A percentile compares a stretch with the other conserved stretches of the same genome.
Evolutionary conservation across 2,888 invertebrate species (phyloP).

Genomic region (Prosapia bicincta): DNA sequence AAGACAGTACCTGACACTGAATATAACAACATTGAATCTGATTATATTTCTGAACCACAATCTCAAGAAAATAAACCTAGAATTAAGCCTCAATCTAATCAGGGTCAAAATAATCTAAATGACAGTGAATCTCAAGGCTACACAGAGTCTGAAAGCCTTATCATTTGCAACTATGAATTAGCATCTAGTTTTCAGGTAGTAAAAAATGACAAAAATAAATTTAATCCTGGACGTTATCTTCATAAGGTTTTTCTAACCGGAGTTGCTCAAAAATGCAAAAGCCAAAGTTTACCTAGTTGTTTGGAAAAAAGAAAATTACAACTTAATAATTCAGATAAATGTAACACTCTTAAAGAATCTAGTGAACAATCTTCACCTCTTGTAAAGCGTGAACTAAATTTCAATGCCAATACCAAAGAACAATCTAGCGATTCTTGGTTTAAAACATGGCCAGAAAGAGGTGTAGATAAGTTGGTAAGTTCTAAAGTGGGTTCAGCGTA

Average conservation of each 20-base stretch:
- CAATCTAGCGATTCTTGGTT: constrained; percentile 46
- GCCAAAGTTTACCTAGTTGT: constrained; percentile 48
- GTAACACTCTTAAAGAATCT: constrained; percentile 23
- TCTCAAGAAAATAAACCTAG: background rate
- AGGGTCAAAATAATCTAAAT: background rate
- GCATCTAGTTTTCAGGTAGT: constrained; percentile 39
- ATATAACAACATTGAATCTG: background rate
- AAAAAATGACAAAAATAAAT: constrained; percentile 33
- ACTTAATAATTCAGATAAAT: constrained; percentile 28
- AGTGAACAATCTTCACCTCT: constrained; percentile 20
- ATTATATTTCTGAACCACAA: background rate
- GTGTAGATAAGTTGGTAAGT: constrained; percentile 45
- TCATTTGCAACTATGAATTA: constrained; percentile 39
- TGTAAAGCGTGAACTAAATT: background rate
- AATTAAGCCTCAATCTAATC: background rate
- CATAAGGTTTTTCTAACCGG: constrained; percentile 36
- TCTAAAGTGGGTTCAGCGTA: constrained; percentile 28
- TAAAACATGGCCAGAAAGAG: constrained; percentile 53
- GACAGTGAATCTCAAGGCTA: background rate
- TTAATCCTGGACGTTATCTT: constrained; percentile 39
- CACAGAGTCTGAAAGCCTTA: constrained; percentile 36
- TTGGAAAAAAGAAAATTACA: constrained; percentile 42
- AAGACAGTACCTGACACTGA: background rate
- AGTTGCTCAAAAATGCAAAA: constrained; percentile 40
- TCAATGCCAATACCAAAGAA: constrained; percentile 3